A percentile compares a stretch with the other conserved stretches of the same genome.
phyloP scores from a whole-genome alignment of 2,888 invertebrate genomes.

The Opisthograptis luteolata region DNA sequence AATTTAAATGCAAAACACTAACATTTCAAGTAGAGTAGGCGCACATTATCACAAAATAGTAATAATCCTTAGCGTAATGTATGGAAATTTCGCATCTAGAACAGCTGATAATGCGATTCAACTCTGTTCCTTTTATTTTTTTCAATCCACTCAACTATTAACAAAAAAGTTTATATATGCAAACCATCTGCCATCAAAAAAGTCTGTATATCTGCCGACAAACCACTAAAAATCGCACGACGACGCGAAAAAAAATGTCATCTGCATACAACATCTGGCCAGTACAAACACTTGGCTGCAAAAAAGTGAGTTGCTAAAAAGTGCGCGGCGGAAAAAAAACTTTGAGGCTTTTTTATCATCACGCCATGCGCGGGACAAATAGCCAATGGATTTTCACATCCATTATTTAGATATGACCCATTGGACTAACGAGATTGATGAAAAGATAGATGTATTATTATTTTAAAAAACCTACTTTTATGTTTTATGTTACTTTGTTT shows the following conservation, averaged over 20 bases:
- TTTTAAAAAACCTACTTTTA: too few relatives aligned
- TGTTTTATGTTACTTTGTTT: too few relatives aligned
- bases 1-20: conserved; percentile 18
- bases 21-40: conserved; percentile 1
- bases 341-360: conserved; percentile 16
- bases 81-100: conserved; percentile 30
- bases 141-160: conserved; percentile 43
- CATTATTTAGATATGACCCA: too few relatives aligned
- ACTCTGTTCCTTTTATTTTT: conserved; percentile 31
- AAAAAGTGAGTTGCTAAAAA: conserved; percentile 74
- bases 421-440: too few relatives aligned
- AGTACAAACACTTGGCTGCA: conserved; percentile 63
- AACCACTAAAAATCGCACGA: conserved; percentile 79
- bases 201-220: conserved; percentile 58
- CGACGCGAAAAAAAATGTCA: conserved; percentile 73
- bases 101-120: conserved; percentile 31
- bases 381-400: too few relatives aligned
- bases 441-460: too few relatives aligned
- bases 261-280: conserved; percentile 83
- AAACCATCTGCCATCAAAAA: conserved; percentile 78
- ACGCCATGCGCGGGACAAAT: neutral
- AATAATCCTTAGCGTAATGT: conserved; percentile 10
- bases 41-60: conserved; percentile 17
- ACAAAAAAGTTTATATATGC: conserved; percentile 59
- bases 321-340: conserved; percentile 53